phyloP scores from a whole-genome alignment of 2,113 vertebrate species.

The Ptychochromis oligacanthus region DNA sequence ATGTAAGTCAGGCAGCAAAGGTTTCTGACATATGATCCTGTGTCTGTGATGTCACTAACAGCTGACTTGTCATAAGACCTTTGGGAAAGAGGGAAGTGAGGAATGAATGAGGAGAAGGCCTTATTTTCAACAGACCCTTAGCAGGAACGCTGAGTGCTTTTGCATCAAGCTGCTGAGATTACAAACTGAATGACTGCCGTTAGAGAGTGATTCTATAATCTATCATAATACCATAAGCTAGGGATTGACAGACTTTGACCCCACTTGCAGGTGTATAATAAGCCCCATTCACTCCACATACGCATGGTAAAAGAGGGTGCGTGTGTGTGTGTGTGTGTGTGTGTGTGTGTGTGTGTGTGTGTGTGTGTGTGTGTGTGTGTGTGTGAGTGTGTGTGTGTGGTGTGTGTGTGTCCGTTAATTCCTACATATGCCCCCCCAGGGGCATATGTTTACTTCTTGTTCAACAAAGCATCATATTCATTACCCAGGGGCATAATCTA shows the following conservation, averaged over 20 bases:
- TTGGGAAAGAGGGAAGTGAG: constrained; percentile 39
- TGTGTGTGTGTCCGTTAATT: constrained; percentile 78
- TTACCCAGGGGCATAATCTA: constrained; percentile 83
- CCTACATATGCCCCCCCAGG: constrained; percentile 83
- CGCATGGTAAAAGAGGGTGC: constrained; percentile 74
- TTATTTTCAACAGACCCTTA: constrained; percentile 74
- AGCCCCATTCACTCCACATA: constrained; percentile 89
- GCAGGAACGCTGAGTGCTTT: constrained; percentile 66
- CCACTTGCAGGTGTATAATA: constrained; percentile 90
- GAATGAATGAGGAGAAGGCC: constrained; percentile 71
- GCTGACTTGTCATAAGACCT: constrained; percentile 92
- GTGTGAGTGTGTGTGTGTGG: constrained; percentile 45
- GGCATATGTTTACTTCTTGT: constrained; percentile 86
- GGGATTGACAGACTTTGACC: constrained; percentile 95
- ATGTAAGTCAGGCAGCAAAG: constrained; percentile 84
- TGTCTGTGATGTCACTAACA: constrained; percentile 87
- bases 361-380: constrained; percentile 27
- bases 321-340: constrained; percentile 41
- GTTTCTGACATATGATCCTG: constrained; percentile 85
- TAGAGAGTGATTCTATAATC: constrained; percentile 96
- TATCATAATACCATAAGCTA: constrained; percentile 94
- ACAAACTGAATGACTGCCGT: constrained; percentile 89
- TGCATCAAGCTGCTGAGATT: constrained; percentile 73
- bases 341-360: constrained; percentile 42
- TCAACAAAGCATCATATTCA: constrained; percentile 93